Base-by-base conservation (phyloP, 2,797 vertebrate species). In the Oreochromis mossambicus region DNA sequence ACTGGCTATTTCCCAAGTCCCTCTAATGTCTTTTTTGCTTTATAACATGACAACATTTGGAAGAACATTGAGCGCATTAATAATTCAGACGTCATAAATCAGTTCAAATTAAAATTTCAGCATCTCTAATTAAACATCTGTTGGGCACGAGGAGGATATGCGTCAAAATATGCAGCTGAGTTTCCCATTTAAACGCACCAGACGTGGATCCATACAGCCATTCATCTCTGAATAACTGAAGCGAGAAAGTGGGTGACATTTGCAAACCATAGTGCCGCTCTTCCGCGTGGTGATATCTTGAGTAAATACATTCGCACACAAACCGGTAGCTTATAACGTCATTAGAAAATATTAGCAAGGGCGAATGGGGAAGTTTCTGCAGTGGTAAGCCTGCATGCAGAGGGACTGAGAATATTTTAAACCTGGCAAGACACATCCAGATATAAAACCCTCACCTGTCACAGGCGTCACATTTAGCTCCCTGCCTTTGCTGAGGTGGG, bases 51-150 rank as follows among this genome's bases (percentile, higher is more conserved):
- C 79, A 86, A 55, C 51, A 78, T 70, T 75, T 76, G 26, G 8
- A 68, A 82, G 77, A 84, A 32, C 51, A 77, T 90, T 82, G 12
- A 13, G 34, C 41, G 21, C 24, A 81, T 94, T 32, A 92, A 92
- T 92, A 80, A 92, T 92, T 89, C 79, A 94, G 50, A 48, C 9
- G 2, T 81, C 50, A 26, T 92, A 82, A 87, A 93, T 92, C 85
- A 90, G 55, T 86, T 24, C 17, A 78, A 87, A 90, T 91, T 77
- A 78, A 88, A 87, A 80, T 87, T 85, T 81, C 68, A 88, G 76
- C 51, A 13, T 81, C 68, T 85, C 66, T 88, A 76, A 92, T 93
- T 83, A 89, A 91, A 92, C 83, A 92, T 90, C 85, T 89, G 86
- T 52, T 85, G 77, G 83, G 76, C 55, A 55, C 43, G 19, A 46